Conservation (phyloP, 2,888 invertebrate genomes). For the Pterostichus niger region DNA sequence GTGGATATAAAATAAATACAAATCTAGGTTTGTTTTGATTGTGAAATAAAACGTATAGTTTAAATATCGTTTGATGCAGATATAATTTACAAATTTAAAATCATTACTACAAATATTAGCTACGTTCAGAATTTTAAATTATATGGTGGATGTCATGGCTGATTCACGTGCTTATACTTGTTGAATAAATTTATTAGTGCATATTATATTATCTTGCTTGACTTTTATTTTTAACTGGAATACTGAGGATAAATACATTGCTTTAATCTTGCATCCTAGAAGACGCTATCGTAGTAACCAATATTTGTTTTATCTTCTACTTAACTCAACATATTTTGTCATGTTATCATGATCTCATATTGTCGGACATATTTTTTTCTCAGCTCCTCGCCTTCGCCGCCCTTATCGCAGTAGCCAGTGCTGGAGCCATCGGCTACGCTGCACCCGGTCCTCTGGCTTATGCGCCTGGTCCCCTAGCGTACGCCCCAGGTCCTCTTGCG, state of each 20-base stretch:
- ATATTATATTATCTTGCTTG: too few species aligned
- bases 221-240: too few species aligned
- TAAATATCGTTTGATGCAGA: neutral
- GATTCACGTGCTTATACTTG: too few species aligned
- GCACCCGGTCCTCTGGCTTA: conserved; percentile 70
- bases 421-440: conserved; percentile 67
- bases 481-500: conserved; percentile 67
- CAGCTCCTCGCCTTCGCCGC: conserved; percentile 68
- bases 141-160: neutral
- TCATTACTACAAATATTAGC: neutral
- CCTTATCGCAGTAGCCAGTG: conserved; percentile 68
- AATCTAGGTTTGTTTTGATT: neutral
- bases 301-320: too few species aligned
- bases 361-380: neutral
- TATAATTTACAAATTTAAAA: neutral
- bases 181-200: too few species aligned
- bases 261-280: too few species aligned
- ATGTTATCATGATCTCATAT: too few species aligned
- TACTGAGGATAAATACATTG: too few species aligned
- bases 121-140: neutral
- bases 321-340: too few species aligned
- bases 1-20: neutral
- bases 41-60: neutral
- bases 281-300: too few species aligned
- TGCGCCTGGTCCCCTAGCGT: conserved; percentile 70